phyloP scores from a whole-genome alignment of 2,888 invertebrate species.

The Argyresthia goedartella region DNA sequence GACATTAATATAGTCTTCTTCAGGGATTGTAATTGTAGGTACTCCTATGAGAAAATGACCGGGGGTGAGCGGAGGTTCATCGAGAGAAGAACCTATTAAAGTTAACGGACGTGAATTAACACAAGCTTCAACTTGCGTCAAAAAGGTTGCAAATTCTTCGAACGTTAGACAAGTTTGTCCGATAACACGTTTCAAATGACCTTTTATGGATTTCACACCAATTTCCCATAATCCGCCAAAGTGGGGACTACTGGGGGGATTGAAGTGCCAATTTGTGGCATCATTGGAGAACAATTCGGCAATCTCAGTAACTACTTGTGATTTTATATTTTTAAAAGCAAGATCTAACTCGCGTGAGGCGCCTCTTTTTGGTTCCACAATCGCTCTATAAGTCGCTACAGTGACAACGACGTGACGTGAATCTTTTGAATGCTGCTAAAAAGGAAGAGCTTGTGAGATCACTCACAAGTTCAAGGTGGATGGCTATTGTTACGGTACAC shows the following conservation, averaged over 20 bases:
- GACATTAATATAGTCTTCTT: too few relatives aligned
- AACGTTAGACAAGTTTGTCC: constrained; percentile 7
- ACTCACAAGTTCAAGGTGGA: constrained; percentile 10
- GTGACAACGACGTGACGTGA: constrained; percentile 6
- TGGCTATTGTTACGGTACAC: constrained; percentile 9
- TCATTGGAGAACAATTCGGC: too few relatives aligned
- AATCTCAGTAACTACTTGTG: too few relatives aligned
- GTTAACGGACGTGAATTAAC: constrained; percentile 15
- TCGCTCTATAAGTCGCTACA: constrained; percentile 9
- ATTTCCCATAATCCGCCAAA: constrained; percentile 13
- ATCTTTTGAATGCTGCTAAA: constrained; percentile 7
- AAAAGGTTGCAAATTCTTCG: constrained; percentile 13
- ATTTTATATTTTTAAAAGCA: too few relatives aligned
- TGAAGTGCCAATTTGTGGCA: too few relatives aligned
- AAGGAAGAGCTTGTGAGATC: constrained; percentile 9
- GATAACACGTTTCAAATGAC: constrained; percentile 7
- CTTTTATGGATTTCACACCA: constrained; percentile 10
- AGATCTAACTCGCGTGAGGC: too few relatives aligned
- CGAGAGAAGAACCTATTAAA: too few relatives aligned
- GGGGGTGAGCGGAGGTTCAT: background rate
- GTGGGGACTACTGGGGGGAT: too few relatives aligned
- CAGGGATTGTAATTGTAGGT: background rate
- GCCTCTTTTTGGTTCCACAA: constrained; percentile 12
- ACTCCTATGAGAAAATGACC: constrained; percentile 1
- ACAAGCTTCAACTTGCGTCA: constrained; percentile 15